Evolutionary conservation across 2,113 vertebrate genomes (phyloP), one percentile per base, ranked within the genome.

Genomic region (Podarcis raffonei): DNA sequence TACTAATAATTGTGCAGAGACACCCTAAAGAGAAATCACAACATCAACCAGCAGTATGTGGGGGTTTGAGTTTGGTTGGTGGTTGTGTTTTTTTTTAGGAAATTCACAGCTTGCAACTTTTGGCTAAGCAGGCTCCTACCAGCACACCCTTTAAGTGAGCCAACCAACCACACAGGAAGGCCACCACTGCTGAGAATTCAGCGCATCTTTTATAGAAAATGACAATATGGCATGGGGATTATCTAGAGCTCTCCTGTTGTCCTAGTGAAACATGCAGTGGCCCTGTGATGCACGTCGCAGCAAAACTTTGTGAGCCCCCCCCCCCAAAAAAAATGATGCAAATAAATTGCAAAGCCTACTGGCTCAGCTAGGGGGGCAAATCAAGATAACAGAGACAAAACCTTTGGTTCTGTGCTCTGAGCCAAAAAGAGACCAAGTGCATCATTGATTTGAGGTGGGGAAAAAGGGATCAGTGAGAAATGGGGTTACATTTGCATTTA

Each of bases 101-200:
- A 91, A 89, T 74, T 78, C 87, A 86, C 48, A 90, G 86, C 57
- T 91, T 92, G 83, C 65, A 85, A 71, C 75, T 89, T 92, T 75
- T 80, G 78, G 75, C 37, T 86, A 87, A 53, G 71, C 81, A 82
- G 71, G 88, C 35, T 83, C 57, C 57, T 84, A 65, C n/a, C 48
- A 83, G 71, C 68, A 92, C 65, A 83, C 81, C 84, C 86, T 83
- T 74, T 68, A 85, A 66, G 57, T 5, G 27, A 90, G 91, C 66
- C 89, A 92, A 37, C 66, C 89, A 92, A 37, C 16, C 0, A 2
- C 8, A 4, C 35, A 87, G 85, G 86, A 83, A 90, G 74, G 75
- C 85, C 59, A 42, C 20, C 68, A 92, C 72, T 30, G 42, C 66
- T 1, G 0, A 85, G 88, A 92, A 74, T 0, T 2, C 12, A 7